Conservation (phyloP, 2,888 invertebrate genomes). For the Gymnoscelis rufifasciata region DNA sequence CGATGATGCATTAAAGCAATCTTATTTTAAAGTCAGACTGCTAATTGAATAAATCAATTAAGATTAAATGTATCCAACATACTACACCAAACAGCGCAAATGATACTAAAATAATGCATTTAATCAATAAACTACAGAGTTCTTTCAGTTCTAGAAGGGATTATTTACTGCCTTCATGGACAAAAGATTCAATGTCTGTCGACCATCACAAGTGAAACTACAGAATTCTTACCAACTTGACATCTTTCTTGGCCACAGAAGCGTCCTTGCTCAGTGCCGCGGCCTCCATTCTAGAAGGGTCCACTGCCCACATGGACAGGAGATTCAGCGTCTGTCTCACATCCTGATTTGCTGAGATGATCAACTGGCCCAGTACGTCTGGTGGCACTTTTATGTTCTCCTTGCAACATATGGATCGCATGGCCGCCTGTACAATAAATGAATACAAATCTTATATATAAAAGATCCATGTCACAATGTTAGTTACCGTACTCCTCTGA, state of each 20-base stretch:
- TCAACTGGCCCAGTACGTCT: slow-evolving; percentile 89
- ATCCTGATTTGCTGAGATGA: slow-evolving; percentile 93
- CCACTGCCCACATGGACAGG: slow-evolving; percentile 88
- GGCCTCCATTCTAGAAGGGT: slow-evolving; percentile 67
- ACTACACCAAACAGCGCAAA: too few relatives aligned
- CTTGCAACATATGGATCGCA: slow-evolving; percentile 94
- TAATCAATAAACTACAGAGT: background rate
- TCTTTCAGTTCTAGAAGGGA: background rate
- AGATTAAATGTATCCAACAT: too few relatives aligned
- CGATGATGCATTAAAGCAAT: too few relatives aligned
- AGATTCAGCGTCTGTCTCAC: slow-evolving; percentile 95
- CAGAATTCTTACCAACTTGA: slow-evolving; percentile 82
- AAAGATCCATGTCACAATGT: too few relatives aligned
- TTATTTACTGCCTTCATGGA: background rate
- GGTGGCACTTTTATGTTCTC: slow-evolving; percentile 90
- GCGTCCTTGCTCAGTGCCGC: slow-evolving; percentile 79
- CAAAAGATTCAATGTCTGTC: too few relatives aligned
- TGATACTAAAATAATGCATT: too few relatives aligned
- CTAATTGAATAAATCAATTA: too few relatives aligned
- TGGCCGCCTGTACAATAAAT: slow-evolving; percentile 83
- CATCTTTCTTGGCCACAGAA: slow-evolving; percentile 85
- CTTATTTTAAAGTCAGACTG: too few relatives aligned
- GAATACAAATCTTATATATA: too few relatives aligned
- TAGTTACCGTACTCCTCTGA: too few relatives aligned
- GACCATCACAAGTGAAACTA: too few relatives aligned